These are phyloP conservation scores for Pterois miles DNA, from an alignment of 2,797 vertebrate species.

Conservation along the genomic window DNA sequence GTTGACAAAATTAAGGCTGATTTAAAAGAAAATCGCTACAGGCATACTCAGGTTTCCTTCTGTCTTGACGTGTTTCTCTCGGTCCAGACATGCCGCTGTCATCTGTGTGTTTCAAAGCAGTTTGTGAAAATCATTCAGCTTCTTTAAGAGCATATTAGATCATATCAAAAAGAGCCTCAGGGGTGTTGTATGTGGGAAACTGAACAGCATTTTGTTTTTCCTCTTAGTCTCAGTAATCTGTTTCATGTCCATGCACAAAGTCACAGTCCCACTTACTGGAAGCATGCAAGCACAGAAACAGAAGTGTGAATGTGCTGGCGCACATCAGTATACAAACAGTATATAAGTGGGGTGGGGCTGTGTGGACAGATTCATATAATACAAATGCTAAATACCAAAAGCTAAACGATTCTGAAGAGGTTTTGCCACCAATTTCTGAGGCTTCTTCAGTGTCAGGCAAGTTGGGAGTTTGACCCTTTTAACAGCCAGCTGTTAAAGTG, in stretches of 20 bases:
- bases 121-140: background rate
- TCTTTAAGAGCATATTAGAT: background rate
- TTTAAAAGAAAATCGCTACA: background rate
- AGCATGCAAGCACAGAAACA: background rate
- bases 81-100: background rate
- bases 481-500: no score
- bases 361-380: fast-evolving
- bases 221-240: background rate
- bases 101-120: background rate
- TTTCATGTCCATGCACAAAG: background rate
- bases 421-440: background rate
- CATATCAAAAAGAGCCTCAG: background rate
- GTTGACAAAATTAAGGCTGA: background rate
- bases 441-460: background rate
- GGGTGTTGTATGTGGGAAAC: background rate
- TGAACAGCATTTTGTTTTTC: background rate
- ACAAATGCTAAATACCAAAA: background rate
- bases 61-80: conserved; percentile 4
- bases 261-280: background rate
- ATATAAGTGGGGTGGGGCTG: background rate
- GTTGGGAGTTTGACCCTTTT: no score
- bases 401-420: background rate
- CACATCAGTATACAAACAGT: background rate
- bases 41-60: background rate
- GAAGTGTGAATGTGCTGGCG: background rate